Percentiles rank a stretch among this genome's conserved stretches.
Conservation (phyloP, 2,888 invertebrate genomes). For the Dynastes grantii region DNA sequence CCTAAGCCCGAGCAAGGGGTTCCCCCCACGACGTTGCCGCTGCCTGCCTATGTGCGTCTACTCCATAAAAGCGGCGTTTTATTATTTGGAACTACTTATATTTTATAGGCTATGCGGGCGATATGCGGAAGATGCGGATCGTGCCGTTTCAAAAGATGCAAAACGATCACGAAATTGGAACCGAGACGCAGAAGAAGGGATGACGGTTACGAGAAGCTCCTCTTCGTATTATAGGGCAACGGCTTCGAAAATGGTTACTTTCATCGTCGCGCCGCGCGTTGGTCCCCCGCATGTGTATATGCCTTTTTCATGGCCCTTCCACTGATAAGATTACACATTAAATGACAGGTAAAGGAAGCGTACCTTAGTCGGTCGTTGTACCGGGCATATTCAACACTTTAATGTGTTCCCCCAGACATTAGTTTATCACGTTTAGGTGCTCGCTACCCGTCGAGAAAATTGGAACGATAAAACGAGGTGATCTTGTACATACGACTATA, state of each 20-base stretch:
- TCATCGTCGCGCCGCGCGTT: slow-evolving; percentile 5
- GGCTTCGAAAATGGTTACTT: slow-evolving; percentile 22
- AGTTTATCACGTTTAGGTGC: slow-evolving; percentile 47
- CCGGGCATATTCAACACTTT: slow-evolving; percentile 43
- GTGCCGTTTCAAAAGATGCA: slow-evolving; percentile 42
- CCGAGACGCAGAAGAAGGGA: slow-evolving; percentile 6
- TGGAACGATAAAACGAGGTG: slow-evolving; percentile 39
- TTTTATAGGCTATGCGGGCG: slow-evolving; percentile 24
- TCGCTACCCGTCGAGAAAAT: slow-evolving; percentile 37
- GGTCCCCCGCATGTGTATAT: background rate
- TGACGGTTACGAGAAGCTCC: background rate
- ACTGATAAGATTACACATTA: slow-evolving; percentile 48
- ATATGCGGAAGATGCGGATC: slow-evolving; percentile 41
- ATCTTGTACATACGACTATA: slow-evolving; percentile 1
- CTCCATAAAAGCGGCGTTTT: slow-evolving; percentile 23
- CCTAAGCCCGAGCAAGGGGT: background rate
- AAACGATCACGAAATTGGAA: slow-evolving; percentile 18
- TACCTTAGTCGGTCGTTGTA: slow-evolving; percentile 36
- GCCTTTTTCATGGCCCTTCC: slow-evolving; percentile 29
- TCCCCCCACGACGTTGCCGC: background rate
- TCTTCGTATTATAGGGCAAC: background rate
- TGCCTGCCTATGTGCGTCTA: slow-evolving; percentile 1
- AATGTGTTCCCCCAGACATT: slow-evolving; percentile 35
- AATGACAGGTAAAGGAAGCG: slow-evolving; percentile 46
- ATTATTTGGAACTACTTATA: slow-evolving; percentile 34